A percentile compares a stretch with the other conserved stretches of the same genome.
Conservation (phyloP, 2,888 invertebrate genomes). For the Microctonus aethiopoides region DNA sequence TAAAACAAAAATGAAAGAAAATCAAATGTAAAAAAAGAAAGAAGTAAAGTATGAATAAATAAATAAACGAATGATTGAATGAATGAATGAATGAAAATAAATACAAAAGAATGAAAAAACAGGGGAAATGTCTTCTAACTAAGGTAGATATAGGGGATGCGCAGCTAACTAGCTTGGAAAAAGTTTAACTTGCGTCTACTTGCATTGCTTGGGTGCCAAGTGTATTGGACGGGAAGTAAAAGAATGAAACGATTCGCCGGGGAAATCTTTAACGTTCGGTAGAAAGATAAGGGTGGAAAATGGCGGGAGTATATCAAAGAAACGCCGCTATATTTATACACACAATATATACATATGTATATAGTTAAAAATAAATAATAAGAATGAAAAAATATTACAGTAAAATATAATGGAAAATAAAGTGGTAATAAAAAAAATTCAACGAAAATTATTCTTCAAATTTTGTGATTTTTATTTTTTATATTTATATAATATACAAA, state of each 20-base stretch:
- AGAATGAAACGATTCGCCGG: constrained; percentile 13
- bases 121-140: background rate
- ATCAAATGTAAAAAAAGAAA: too few species aligned
- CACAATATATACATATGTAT: background rate
- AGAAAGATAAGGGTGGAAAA: background rate
- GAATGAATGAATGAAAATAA: background rate
- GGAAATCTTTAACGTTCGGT: constrained; percentile 21
- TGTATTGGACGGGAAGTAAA: constrained; percentile 4
- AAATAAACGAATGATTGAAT: too few species aligned
- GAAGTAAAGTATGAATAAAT: too few species aligned
- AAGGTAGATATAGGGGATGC: constrained; percentile 3
- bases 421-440: background rate
- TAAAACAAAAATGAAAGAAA: too few species aligned
- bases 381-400: background rate
- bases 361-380: background rate
- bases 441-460: background rate
- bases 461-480: background rate
- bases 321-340: too few species aligned
- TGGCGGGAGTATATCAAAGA: background rate
- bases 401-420: background rate
- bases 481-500: background rate
- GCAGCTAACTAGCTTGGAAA: constrained; percentile 16
- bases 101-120: background rate
- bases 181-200: constrained; percentile 14
- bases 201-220: constrained; percentile 7